phyloP scores from a whole-genome alignment of 2,888 invertebrate species.

The Atethmia centrago region DNA sequence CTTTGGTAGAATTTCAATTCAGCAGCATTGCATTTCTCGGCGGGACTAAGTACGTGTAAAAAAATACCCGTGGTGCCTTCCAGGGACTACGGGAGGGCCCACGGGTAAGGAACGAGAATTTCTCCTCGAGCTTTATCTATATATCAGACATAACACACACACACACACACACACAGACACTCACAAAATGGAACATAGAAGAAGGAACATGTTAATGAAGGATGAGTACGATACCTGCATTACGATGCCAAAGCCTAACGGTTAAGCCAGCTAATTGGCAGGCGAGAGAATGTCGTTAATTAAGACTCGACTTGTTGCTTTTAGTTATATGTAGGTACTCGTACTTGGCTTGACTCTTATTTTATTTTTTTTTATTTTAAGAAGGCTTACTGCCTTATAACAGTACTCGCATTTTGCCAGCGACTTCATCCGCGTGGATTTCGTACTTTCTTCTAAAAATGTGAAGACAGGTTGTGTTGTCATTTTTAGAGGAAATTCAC shows the following conservation, averaged over 20 bases:
- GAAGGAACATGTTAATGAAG: not conserved
- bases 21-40: too few species aligned
- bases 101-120: too few species aligned
- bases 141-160: not conserved
- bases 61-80: too few species aligned
- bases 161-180: not conserved
- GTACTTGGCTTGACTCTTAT: not conserved
- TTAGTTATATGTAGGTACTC: not conserved
- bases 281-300: not conserved
- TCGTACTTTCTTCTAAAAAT: too few species aligned
- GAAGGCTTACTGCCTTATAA: not conserved
- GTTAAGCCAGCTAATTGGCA: not conserved
- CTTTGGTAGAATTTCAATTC: too few species aligned
- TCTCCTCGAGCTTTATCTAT: not conserved
- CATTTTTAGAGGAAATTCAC: too few species aligned
- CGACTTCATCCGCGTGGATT: too few species aligned
- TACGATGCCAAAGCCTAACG: not conserved
- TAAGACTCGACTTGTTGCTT: not conserved
- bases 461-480: too few species aligned
- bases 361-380: not conserved
- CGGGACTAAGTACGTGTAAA: too few species aligned
- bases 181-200: not conserved
- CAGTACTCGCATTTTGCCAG: too few species aligned
- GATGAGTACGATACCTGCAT: not conserved
- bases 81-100: too few species aligned